phyloP scores from a whole-genome alignment of 37 sponge, comb jelly and placozoan genomes.

The Beroe forskalii region DNA sequence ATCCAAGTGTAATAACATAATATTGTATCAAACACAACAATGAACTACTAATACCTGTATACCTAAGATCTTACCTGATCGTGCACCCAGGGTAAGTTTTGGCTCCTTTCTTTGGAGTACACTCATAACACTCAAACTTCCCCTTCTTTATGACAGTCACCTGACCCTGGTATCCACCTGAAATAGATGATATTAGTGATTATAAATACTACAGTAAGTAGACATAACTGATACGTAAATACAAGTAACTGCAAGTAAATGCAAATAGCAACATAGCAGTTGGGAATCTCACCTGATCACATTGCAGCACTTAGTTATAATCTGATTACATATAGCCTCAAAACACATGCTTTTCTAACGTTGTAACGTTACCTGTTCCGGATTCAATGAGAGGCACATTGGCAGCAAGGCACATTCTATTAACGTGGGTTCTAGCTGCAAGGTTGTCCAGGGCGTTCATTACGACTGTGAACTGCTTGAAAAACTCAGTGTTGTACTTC shows the following conservation, averaged over 20 bases:
- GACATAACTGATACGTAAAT: no score
- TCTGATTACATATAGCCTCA: no score
- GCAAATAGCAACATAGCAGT: no score
- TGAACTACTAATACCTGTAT: no score
- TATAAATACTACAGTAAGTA: no score
- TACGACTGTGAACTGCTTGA: conserved; percentile 87
- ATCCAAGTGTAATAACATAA: no score
- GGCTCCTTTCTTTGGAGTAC: conserved; percentile 83
- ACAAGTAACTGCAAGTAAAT: no score
- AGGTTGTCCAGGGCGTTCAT: conserved; percentile 99
- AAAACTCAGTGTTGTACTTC: conserved; percentile 89
- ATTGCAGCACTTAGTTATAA: no score
- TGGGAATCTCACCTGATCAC: no score
- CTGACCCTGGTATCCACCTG: conserved; percentile 94
- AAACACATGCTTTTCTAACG: no score
- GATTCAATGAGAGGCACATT: conserved; percentile 93
- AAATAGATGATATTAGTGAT: background rate
- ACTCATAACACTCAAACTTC: conserved; percentile 96
- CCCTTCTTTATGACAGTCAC: conserved; percentile 81
- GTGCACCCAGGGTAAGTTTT: conserved; percentile 97
- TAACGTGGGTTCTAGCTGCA: conserved; percentile 67
- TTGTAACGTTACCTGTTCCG: conserved; percentile 82
- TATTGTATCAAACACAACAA: no score
- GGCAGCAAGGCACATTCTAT: conserved; percentile 90
- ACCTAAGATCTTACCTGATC: conserved; percentile 67